These are phyloP conservation scores for Archocentrus centrarchus DNA, from an alignment of 2,113 vertebrate species.

Conservation along the genomic window DNA sequence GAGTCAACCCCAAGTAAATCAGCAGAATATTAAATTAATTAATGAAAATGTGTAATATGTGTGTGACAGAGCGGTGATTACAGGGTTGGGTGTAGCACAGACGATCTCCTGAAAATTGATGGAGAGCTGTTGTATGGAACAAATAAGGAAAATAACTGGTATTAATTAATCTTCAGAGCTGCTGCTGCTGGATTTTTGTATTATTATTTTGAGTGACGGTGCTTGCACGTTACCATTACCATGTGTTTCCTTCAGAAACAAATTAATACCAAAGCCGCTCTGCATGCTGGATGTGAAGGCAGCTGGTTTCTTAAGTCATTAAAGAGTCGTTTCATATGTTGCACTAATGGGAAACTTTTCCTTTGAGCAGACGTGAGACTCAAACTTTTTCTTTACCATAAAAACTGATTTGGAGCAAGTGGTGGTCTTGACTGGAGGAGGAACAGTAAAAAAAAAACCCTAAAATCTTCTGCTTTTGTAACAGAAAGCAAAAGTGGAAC, in stretches of 20 bases:
- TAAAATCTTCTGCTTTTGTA: background rate
- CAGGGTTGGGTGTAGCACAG: background rate
- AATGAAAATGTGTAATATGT: background rate
- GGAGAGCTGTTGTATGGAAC: background rate
- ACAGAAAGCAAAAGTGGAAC: background rate
- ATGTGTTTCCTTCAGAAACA: background rate
- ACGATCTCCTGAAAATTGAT: background rate
- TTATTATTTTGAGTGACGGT: background rate
- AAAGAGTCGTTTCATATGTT: background rate
- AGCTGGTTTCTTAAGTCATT: background rate
- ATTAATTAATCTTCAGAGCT: background rate
- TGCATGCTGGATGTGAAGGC: background rate
- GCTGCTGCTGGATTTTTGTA: background rate
- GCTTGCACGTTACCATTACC: background rate
- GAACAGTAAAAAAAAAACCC: background rate
- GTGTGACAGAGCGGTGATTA: too few species aligned
- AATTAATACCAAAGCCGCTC: background rate
- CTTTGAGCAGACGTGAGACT: background rate
- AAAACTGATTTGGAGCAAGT: background rate
- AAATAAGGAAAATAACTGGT: background rate
- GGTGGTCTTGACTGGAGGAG: background rate
- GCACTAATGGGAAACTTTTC: background rate
- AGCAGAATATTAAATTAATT: background rate
- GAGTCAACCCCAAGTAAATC: background rate
- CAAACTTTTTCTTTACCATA: background rate